Percentiles rank a stretch among this genome's conserved stretches.
These are phyloP conservation scores for Globicephala melas DNA, from an alignment of 2,113 vertebrate genomes.

Conservation along the genomic window DNA sequence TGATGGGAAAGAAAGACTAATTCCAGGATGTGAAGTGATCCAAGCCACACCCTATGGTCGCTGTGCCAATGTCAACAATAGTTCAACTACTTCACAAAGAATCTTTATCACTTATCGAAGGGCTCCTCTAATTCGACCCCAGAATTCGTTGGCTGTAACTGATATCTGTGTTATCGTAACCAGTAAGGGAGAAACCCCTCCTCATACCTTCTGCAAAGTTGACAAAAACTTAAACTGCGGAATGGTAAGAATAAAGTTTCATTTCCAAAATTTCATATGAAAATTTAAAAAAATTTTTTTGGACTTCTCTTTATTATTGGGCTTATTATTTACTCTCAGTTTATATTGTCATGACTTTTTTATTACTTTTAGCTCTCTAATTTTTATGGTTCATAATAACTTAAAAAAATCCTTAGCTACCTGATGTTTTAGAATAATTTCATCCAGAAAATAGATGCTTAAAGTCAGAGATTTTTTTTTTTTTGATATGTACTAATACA, in stretches of 20 bases:
- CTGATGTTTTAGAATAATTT: slow-evolving; percentile 11
- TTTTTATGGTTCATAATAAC: slow-evolving; percentile 33
- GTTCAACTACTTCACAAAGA: slow-evolving; percentile 92
- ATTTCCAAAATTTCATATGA: not conserved
- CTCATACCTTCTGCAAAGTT: slow-evolving; percentile 98
- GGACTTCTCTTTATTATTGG: not conserved
- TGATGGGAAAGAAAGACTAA: slow-evolving; percentile 95
- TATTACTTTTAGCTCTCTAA: not conserved
- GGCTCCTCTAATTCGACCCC: slow-evolving; percentile 87
- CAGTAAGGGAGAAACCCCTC: slow-evolving; percentile 96
- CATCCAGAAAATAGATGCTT: not conserved
- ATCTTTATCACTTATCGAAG: slow-evolving; percentile 97
- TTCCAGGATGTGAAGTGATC: slow-evolving; percentile 95
- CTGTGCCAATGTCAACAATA: slow-evolving; percentile 99
- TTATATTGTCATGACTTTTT: not conserved
- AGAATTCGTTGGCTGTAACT: slow-evolving; percentile 96
- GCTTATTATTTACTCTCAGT: not conserved
- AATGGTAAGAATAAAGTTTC: slow-evolving; percentile 87
- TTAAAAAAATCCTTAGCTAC: not conserved
- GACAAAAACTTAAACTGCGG: slow-evolving; percentile 98
- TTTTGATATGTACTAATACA: not conserved
- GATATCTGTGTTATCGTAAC: slow-evolving; percentile 97
- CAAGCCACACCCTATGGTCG: slow-evolving; percentile 96
- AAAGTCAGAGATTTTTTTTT: not conserved
- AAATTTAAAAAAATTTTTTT: not conserved